A percentile compares a stretch with the other conserved stretches of the same genome.
These are phyloP conservation scores for Thereva nobilitata DNA, from an alignment of 2,888 invertebrate species.

Conservation along the genomic window DNA sequence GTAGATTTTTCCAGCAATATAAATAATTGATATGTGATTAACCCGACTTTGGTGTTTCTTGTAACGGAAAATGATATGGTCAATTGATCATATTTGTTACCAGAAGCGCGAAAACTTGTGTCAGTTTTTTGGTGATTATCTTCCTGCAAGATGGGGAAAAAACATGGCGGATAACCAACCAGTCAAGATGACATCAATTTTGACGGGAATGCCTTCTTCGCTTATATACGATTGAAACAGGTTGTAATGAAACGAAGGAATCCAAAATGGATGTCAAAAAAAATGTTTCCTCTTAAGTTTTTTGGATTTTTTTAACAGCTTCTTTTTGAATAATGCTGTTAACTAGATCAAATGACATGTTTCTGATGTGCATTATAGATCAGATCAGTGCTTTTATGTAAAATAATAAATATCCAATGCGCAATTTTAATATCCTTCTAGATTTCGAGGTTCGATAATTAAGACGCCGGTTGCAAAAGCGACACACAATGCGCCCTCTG, in stretches of 20 bases:
- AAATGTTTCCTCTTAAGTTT: conserved; percentile 6
- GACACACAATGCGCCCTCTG: conserved; percentile 22
- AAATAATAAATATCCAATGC: conserved; percentile 10
- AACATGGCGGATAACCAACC: conserved; percentile 27
- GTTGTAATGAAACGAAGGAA: conserved; percentile 36
- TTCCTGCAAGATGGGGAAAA: background rate
- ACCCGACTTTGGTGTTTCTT: conserved; percentile 9
- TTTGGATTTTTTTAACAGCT: too few relatives aligned
- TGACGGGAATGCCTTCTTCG: conserved; percentile 6
- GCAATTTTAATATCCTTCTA: background rate
- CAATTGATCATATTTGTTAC: conserved; percentile 14
- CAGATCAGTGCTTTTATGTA: too few relatives aligned
- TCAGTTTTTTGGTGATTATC: conserved; percentile 16
- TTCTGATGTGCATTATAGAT: too few relatives aligned
- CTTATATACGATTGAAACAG: conserved; percentile 16
- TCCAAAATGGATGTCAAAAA: conserved; percentile 42
- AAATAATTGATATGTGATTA: conserved; percentile 17
- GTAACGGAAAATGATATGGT: conserved; percentile 5
- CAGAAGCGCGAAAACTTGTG: conserved; percentile 27
- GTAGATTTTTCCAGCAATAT: conserved; percentile 19
- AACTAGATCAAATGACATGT: too few relatives aligned
- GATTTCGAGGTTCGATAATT: conserved; percentile 11
- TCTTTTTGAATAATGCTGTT: background rate
- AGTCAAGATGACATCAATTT: conserved; percentile 25
- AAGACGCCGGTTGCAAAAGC: conserved; percentile 26